Evolutionary conservation across 1,140 invertebrate species (phyloP).

Genomic region (Nomia melanderi): DNA sequence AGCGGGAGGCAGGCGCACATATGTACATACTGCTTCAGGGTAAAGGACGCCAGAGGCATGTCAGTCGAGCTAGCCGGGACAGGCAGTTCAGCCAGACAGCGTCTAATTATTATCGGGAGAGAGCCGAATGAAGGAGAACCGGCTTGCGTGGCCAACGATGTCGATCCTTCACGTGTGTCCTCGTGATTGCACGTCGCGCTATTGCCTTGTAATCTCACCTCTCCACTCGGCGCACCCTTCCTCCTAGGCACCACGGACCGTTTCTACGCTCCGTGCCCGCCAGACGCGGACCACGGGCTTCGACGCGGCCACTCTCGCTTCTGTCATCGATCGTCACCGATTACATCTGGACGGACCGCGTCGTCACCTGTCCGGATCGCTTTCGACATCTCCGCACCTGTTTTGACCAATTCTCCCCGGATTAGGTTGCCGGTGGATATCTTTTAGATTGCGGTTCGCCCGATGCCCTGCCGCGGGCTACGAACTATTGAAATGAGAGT

Average conservation of each 20-base stretch:
- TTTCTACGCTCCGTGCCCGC: slow-evolving; percentile 2
- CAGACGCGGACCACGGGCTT: background rate
- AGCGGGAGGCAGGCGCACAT: background rate
- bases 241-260: background rate
- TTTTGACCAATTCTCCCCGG: background rate
- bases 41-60: slow-evolving; percentile 53
- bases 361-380: slow-evolving; percentile 15
- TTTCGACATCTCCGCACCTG: slow-evolving; percentile 18
- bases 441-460: background rate
- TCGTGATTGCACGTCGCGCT: slow-evolving; percentile 68
- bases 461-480: background rate
- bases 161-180: slow-evolving; percentile 65
- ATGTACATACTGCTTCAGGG: slow-evolving; percentile 28
- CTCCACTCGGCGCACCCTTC: slow-evolving; percentile 47
- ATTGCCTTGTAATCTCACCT: slow-evolving; percentile 71
- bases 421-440: background rate
- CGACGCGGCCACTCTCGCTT: slow-evolving; percentile 33
- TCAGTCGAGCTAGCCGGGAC: slow-evolving; percentile 27
- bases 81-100: slow-evolving; percentile 41
- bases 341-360: slow-evolving; percentile 35
- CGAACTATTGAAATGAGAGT: too few species aligned
- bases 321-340: slow-evolving; percentile 65
- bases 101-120: slow-evolving; percentile 73
- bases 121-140: slow-evolving; percentile 65
- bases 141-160: slow-evolving; percentile 58